Conservation (phyloP, 1,140 invertebrate species). For the Pogonomyrmex californicus region DNA sequence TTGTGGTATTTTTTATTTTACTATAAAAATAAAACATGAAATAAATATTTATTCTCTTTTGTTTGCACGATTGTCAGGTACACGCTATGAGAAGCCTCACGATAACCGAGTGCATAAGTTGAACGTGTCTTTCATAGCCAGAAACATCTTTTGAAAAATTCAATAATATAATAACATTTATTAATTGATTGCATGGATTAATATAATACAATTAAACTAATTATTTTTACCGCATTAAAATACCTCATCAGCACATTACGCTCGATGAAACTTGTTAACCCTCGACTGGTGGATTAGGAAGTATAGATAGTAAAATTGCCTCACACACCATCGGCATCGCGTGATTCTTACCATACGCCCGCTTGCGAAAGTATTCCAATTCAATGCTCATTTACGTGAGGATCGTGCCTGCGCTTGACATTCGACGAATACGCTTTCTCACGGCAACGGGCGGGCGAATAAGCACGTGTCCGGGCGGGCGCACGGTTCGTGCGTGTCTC, state of each 20-base stretch:
- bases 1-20: background rate
- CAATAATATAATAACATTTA: slow-evolving; percentile 41
- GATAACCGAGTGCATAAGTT: slow-evolving; percentile 25
- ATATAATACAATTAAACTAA: slow-evolving; percentile 19
- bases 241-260: background rate
- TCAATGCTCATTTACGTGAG: slow-evolving; percentile 58
- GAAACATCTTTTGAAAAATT: slow-evolving; percentile 27
- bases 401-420: slow-evolving; percentile 57
- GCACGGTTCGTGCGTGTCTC: slow-evolving; percentile 40
- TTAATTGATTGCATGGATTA: slow-evolving; percentile 5
- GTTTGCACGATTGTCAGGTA: slow-evolving; percentile 30
- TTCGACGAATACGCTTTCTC: slow-evolving; percentile 50
- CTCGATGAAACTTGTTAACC: slow-evolving; percentile 13
- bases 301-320: background rate
- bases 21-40: slow-evolving; percentile 9
- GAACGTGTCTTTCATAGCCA: background rate
- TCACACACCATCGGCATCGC: background rate
- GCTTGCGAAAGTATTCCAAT: slow-evolving; percentile 51
- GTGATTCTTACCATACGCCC: background rate
- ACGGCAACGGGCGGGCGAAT: slow-evolving; percentile 16
- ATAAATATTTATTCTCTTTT: slow-evolving; percentile 4
- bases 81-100: background rate
- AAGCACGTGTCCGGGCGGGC: slow-evolving; percentile 30
- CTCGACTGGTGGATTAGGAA: background rate
- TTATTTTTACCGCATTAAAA: background rate